Evolutionary conservation across 2,113 vertebrate genomes (phyloP), one percentile per base, ranked within the genome.

Genomic region (Paraplagusia blochii): DNA sequence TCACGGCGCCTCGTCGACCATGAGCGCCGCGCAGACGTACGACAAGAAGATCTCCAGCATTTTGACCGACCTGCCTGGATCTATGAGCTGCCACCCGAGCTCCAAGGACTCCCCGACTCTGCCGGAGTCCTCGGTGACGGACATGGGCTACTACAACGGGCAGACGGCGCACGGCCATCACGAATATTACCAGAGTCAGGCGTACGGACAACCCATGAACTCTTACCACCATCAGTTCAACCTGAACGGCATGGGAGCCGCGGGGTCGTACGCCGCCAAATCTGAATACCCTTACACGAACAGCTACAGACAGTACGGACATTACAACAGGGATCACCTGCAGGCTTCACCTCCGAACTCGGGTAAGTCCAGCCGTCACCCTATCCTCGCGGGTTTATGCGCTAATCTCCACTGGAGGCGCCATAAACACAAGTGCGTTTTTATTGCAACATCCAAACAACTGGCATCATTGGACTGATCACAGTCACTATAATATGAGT

Each of bases 81-180:
- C 95, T 43, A 92, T 97, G 65, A 94, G 93, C 74, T 98, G 95
- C 92, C 95, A 99, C 79, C 93, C 95, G 15, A 92, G 86, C 72
- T 94, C 95, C 82, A 99, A 99, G 89, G 95, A 99, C 85, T 98
- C 96, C 2, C 95, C 96, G 11, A 98, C 96, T 3, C 90, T 97
- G 9, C 96, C 96, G 0, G 96, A 98, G 85, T 98, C 95, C 4
- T 93, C 95, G 0, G 93, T 96, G 82, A 98, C 96, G 34, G 95
- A 99, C 54, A 89, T 98, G 92, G 95, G 95, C 82, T 98, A 95
- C 88, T 99, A 96, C 90, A 97, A 91, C 69, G 85, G 90, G 14
- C 92, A 93, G 44, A 74, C 90, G 67, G 47, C 80, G 34, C 85
- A 86, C 62, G 69, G 90, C 54, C 95, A 97, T 51, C 95, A 96